Base-by-base conservation (phyloP, 2,797 vertebrate species). In the Halcyon smyrnensis region DNA sequence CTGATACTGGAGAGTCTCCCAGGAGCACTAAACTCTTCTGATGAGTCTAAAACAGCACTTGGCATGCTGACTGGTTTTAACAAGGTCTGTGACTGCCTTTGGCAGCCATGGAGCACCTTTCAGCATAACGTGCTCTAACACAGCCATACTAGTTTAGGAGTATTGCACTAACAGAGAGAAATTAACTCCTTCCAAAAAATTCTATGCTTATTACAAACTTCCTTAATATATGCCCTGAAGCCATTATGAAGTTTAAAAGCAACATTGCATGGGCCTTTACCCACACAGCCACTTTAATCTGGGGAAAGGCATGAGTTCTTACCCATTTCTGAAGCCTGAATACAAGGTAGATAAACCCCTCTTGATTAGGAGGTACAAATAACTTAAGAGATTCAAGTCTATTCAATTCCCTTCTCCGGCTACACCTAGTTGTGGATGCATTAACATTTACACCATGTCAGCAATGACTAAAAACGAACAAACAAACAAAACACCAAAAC, bases 21-120 rank as follows among this genome's bases (percentile, higher is more conserved):
- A 88, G 87, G 93, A 96, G 93, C 59, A 82, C 54, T 91, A 92
- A 88, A 79, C 79, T 81, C 89, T 93, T 94, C 76, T 76, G 73
- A 94, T 91, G 82, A 92, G 79, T 78, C 73, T 59, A 65, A 91
- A 90, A 86, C 60, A 87, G 82, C 2, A 3, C 28, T 90, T 96
- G 91, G 95, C 95, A 95, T 8, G 5, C 36, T 90, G 28, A 2
- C 39, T 28, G 43, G 11, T 71, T 95, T 86, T 81, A 86, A 59
- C 43, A 54, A 84, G 67, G 87, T 86, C 91, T 63, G 50, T 81
- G 87, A 75, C 76, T 85, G 73, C 54, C 67, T 93, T 90, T 97
- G 94, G 85, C 94, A 97, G 85, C 54, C 76, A 45, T 6, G n/a
- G 59, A 90, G 83, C 65, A 69, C 43, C 77, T 89, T 82, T 95